Base-by-base conservation (phyloP, 2,797 vertebrate species). In the Acridotheres tristis region DNA sequence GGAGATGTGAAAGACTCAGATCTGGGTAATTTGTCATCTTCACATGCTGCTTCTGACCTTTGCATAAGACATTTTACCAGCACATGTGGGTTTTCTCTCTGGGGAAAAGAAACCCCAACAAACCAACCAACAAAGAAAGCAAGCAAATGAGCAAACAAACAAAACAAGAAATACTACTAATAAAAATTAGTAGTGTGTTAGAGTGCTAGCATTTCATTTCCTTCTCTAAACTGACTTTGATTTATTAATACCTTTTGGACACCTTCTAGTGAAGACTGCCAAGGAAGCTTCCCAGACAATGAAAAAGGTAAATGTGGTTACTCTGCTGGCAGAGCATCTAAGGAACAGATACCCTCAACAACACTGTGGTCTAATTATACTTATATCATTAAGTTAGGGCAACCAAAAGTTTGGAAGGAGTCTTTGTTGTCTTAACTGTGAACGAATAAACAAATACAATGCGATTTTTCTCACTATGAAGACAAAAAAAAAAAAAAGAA, bases 401-500 rank as follows among this genome's bases (percentile, higher is more conserved):
- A 93, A 57, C 47, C 8, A 42, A 36, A 42, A 27, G 8, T 81
- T 85, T 87, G 36, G 51, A 82, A 85, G 12, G 40, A 73, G n/a
- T 34, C 19, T 13, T 87, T 58, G n/a, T 22, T 54, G 36, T 62
- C n/a, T 68, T 85, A 67, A 59, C 10, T 36, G 54, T 15, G 45
- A 77, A 73, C 23, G 25, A 84, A 79, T 50, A 79, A 91, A 59
- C 16, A 86, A 87, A 38, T 9, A 23, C 17, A 34, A 81, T 25
- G 12, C 36, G 53, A 43, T 73, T 79, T 66, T 90, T 90, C 29
- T 87, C 50, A 53, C 43, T 84, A 29, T 17, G 34, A 80, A 74
- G 20, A 38, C 6, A 5, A 4, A 4, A 4, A 58, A 4, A 4
- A 58, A 4, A 2, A 5, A 4, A 19, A 38, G 19, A 21, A 59